Conservation (phyloP, 2,797 vertebrate genomes). For the Neoniphon sammara region DNA sequence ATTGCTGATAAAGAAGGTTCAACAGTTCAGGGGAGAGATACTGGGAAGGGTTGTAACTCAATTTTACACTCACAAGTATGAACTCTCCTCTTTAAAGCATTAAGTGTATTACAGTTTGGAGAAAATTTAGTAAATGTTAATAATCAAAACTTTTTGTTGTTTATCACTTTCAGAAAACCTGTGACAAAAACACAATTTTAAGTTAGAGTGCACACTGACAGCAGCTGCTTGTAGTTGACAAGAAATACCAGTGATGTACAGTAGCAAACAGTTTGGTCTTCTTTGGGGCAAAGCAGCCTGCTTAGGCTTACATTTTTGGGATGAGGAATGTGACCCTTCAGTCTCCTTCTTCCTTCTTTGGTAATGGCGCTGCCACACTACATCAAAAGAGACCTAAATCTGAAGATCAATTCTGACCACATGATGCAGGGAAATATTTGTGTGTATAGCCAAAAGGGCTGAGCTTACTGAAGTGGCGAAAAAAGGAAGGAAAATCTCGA, state of each 20-base stretch:
- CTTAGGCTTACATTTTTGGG: constrained; percentile 37
- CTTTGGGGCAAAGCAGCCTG: constrained; percentile 33
- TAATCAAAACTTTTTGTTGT: background rate
- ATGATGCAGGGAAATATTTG: constrained; percentile 68
- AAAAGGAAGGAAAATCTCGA: constrained; percentile 31
- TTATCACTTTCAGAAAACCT: background rate
- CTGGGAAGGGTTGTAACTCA: too few species aligned
- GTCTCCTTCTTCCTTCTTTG: constrained; percentile 75
- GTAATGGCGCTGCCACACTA: constrained; percentile 53
- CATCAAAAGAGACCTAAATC: constrained; percentile 62
- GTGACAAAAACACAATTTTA: background rate
- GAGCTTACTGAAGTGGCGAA: constrained; percentile 39
- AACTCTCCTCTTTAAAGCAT: background rate
- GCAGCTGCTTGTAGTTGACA: constrained; percentile 5
- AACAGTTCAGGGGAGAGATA: background rate
- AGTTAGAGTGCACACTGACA: constrained; percentile 1
- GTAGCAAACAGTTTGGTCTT: constrained; percentile 33
- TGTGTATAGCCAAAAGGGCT: constrained; percentile 52
- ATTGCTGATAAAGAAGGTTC: background rate
- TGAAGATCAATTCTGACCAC: constrained; percentile 70
- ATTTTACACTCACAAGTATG: too few species aligned
- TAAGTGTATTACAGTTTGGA: background rate
- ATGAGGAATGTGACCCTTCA: constrained; percentile 69
- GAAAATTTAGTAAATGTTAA: background rate
- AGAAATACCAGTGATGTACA: constrained; percentile 34